A percentile compares a stretch with the other conserved stretches of the same genome.
These are phyloP conservation scores for Hypothenemus hampei DNA, from an alignment of 1,140 invertebrate genomes.

Conservation along the genomic window DNA sequence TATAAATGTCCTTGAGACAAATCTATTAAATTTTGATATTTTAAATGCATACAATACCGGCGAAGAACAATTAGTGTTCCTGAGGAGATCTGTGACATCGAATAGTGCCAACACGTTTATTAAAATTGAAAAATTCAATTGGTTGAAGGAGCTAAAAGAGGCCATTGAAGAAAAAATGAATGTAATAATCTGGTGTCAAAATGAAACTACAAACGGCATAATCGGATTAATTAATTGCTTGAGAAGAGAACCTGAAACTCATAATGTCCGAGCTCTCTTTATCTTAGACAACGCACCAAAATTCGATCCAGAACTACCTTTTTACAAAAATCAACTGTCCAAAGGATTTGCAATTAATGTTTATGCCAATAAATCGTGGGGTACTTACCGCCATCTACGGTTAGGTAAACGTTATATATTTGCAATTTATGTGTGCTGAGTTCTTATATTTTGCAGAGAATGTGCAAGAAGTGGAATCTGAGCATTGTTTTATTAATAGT, in stretches of 20 bases:
- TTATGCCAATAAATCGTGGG: slow-evolving; percentile 57
- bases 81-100: slow-evolving; percentile 36
- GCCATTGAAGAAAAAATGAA: slow-evolving; percentile 52
- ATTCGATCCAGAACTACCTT: slow-evolving; percentile 57
- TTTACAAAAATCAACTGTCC: slow-evolving; percentile 56
- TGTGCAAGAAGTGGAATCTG: slow-evolving; percentile 44
- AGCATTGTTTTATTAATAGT: slow-evolving; percentile 76
- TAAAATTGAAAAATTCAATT: slow-evolving; percentile 43
- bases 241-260: slow-evolving; percentile 62
- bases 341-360: slow-evolving; percentile 67
- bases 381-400: slow-evolving; percentile 51
- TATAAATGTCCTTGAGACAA: slow-evolving; percentile 17
- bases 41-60: slow-evolving; percentile 46
- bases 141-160: slow-evolving; percentile 52
- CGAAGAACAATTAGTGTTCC: slow-evolving; percentile 46
- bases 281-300: slow-evolving; percentile 61
- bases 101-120: slow-evolving; percentile 3
- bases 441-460: slow-evolving; percentile 3
- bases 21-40: slow-evolving; percentile 40
- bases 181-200: slow-evolving; percentile 55
- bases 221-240: slow-evolving; percentile 70
- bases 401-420: slow-evolving; percentile 4
- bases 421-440: neutral
- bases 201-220: slow-evolving; percentile 51
- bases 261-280: slow-evolving; percentile 56